These are phyloP conservation scores for Indicator maculatus DNA, from an alignment of 2,113 vertebrate genomes.

Conservation along the genomic window DNA sequence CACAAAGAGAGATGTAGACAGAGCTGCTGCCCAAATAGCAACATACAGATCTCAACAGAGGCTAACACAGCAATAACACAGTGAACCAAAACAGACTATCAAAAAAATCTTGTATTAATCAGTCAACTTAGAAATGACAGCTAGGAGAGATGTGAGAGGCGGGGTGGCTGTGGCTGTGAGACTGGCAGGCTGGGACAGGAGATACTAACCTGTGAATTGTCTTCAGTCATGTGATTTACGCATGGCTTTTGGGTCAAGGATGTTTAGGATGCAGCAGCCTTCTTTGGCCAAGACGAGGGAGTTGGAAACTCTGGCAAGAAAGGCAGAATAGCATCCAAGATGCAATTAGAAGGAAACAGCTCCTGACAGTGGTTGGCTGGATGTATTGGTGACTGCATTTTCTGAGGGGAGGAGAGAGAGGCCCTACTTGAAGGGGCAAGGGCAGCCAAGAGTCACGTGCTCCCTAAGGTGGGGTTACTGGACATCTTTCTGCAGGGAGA, in stretches of 20 bases:
- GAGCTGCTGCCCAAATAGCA: background rate
- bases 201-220: background rate
- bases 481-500: background rate
- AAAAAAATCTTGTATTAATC: background rate
- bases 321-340: background rate
- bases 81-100: background rate
- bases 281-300: fast-evolving
- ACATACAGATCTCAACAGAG: background rate
- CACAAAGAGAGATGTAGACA: background rate
- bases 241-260: background rate
- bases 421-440: background rate
- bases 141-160: background rate
- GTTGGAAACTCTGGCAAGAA: background rate
- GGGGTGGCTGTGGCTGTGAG: background rate
- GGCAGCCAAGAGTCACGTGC: background rate
- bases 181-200: background rate
- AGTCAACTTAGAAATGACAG: background rate
- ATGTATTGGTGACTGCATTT: background rate
- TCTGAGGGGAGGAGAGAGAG: background rate
- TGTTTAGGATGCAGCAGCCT: background rate
- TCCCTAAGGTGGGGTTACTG: background rate
- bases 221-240: background rate
- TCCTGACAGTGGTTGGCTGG: background rate
- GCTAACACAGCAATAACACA: background rate
- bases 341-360: background rate